Conservation (phyloP, 2,888 invertebrate species). For the Spatulosminthurus flaviceps region DNA sequence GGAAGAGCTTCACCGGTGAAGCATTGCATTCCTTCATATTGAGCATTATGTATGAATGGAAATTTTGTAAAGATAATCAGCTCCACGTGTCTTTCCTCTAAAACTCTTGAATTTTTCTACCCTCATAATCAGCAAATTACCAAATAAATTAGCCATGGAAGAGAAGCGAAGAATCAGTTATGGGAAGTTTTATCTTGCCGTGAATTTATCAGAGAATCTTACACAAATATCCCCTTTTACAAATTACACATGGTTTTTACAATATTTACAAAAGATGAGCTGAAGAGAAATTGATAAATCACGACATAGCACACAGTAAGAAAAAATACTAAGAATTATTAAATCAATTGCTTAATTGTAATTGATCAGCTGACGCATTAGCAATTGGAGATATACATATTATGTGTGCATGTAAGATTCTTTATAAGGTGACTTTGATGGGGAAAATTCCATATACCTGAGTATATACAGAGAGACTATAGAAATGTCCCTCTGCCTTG, state of each 20-base stretch:
- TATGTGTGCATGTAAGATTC: no score
- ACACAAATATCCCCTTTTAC: no score
- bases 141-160: constrained; percentile 6
- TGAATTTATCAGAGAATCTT: background rate
- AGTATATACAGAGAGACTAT: background rate
- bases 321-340: background rate
- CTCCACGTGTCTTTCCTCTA: background rate
- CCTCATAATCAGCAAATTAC: constrained; percentile 8
- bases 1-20: no score
- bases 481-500: constrained; percentile 31
- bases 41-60: no score
- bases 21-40: no score
- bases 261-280: no score
- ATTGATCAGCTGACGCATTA: constrained; percentile 18
- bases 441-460: constrained; percentile 32
- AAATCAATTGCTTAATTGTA: constrained; percentile 7
- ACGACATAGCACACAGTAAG: no score
- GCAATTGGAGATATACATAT: no score
- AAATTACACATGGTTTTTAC: no score
- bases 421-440: constrained; percentile 37
- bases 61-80: background rate
- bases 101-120: constrained; percentile 14
- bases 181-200: background rate
- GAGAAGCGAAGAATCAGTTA: background rate
- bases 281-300: no score